phyloP scores from a whole-genome alignment of 2,797 vertebrate species.

The Sebastes steindachneri region DNA sequence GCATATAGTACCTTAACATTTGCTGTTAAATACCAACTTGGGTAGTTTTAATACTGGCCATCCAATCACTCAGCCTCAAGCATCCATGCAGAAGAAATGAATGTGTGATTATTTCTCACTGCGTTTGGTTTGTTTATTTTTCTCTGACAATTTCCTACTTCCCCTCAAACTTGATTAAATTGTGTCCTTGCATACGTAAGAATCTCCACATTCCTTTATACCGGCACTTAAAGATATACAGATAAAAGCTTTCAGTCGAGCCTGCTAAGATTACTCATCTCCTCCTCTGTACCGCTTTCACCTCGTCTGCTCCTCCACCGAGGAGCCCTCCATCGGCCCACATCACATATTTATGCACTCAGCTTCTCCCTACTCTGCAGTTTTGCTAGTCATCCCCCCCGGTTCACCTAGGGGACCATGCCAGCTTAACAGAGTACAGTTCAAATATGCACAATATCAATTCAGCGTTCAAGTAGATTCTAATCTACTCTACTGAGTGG shows the following conservation, averaged over 20 bases:
- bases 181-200: neutral
- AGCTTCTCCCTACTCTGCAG: conserved; percentile 38
- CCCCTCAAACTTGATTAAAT: neutral
- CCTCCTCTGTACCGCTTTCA: conserved; percentile 1
- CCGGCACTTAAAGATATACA: neutral
- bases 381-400: conserved; percentile 12
- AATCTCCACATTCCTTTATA: neutral
- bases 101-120: neutral
- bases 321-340: conserved; percentile 2
- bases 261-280: conserved; percentile 1
- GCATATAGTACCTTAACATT: neutral
- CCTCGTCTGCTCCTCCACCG: neutral
- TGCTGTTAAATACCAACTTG: neutral
- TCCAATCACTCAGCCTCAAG: neutral
- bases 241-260: neutral
- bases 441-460: conserved; percentile 30
- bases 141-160: neutral
- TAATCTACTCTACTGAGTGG: conserved; percentile 3
- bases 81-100: neutral
- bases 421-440: conserved; percentile 6
- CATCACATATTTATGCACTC: conserved; percentile 50
- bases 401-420: conserved; percentile 27
- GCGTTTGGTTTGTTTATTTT: neutral
- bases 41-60: neutral
- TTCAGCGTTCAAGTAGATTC: conserved; percentile 39